These are phyloP conservation scores for Hermodice carunculata DNA, from an alignment of 2,888 invertebrate genomes.

Conservation along the genomic window DNA sequence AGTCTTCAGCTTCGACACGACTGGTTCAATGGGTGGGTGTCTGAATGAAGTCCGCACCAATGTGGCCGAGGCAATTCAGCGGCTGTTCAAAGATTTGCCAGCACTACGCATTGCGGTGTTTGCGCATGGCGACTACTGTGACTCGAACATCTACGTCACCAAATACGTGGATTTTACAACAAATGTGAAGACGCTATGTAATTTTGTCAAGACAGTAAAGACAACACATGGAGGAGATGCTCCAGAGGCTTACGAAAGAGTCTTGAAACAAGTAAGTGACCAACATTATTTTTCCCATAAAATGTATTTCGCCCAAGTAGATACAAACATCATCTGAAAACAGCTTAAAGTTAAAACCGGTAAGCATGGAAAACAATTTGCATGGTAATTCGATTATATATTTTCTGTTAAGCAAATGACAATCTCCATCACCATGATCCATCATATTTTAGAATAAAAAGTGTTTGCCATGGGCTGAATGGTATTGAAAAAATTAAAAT, in stretches of 20 bases:
- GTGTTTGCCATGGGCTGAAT: too few relatives aligned
- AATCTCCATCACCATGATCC: too few relatives aligned
- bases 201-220: conserved; percentile 50
- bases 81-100: conserved; percentile 61
- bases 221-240: conserved; percentile 61
- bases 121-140: conserved; percentile 67
- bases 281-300: too few relatives aligned
- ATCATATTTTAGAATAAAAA: too few relatives aligned
- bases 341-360: too few relatives aligned
- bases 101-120: conserved; percentile 57
- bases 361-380: too few relatives aligned
- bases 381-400: too few relatives aligned
- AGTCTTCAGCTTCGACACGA: conserved; percentile 60
- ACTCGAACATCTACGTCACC: conserved; percentile 58
- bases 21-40: conserved; percentile 57
- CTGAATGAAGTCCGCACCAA: conserved; percentile 55
- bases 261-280: conserved; percentile 54
- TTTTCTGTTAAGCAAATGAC: too few relatives aligned
- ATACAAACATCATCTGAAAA: too few relatives aligned
- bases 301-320: too few relatives aligned
- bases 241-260: conserved; percentile 64
- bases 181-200: conserved; percentile 48
- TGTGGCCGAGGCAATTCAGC: conserved; percentile 56
- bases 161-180: conserved; percentile 55
- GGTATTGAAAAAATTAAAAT: too few relatives aligned